These are phyloP conservation scores for Neocrepidodera transversa DNA, from an alignment of 2,888 invertebrate species.

Conservation along the genomic window DNA sequence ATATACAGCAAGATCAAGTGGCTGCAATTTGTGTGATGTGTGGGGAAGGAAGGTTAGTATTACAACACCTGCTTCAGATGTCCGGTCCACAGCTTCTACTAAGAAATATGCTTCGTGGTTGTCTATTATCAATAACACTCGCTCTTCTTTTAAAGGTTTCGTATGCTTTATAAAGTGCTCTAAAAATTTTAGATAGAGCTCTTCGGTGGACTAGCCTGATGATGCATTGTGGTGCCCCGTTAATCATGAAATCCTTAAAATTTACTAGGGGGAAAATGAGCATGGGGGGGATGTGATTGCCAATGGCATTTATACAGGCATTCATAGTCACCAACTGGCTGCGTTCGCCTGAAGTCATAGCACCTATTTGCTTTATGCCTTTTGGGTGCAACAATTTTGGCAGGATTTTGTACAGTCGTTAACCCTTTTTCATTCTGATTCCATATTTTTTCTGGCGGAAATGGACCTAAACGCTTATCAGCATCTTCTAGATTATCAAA, in stretches of 20 bases:
- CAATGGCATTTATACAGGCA: constrained; percentile 17
- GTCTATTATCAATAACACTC: no score
- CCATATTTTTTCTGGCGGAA: constrained; percentile 38
- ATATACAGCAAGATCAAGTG: no score
- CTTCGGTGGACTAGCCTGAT: constrained; percentile 30
- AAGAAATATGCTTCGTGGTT: no score
- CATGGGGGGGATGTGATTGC: constrained; percentile 16
- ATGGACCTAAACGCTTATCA: constrained; percentile 22
- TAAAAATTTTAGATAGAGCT: no score
- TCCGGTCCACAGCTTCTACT: no score
- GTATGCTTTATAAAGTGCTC: no score
- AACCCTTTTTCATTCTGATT: constrained; percentile 49
- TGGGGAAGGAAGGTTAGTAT: no score
- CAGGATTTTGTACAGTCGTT: constrained; percentile 46
- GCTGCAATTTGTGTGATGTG: no score
- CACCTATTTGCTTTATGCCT: constrained; percentile 46
- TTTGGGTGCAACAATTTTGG: constrained; percentile 44
- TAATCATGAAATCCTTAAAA: no score
- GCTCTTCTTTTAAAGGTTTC: no score
- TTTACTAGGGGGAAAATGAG: constrained; percentile 20
- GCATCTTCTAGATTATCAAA: constrained; percentile 26
- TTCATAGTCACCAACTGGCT: constrained; percentile 39
- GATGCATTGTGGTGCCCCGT: constrained; percentile 44
- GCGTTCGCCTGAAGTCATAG: constrained; percentile 46
- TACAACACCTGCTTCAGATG: no score